Evolutionary conservation across 2,888 invertebrate species (phyloP).

Genomic region (Drosophila borealis): DNA sequence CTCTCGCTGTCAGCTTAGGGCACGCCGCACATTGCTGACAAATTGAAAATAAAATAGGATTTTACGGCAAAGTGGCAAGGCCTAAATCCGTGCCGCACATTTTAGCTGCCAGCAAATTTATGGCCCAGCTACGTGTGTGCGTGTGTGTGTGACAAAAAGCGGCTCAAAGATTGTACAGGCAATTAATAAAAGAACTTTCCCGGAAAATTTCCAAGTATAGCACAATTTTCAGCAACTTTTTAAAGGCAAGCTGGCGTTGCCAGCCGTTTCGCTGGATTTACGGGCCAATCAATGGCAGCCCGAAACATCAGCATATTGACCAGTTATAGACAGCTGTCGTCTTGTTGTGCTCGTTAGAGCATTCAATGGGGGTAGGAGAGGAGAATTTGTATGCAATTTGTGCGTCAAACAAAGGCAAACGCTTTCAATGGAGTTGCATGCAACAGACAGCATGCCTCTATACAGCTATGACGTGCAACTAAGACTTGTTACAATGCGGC

Average conservation of each 20-base stretch:
- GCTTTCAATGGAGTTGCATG: constrained; percentile 33
- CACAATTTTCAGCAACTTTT: neutral
- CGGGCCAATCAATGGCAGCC: constrained; percentile 12
- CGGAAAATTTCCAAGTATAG: neutral
- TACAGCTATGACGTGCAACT: constrained; percentile 21
- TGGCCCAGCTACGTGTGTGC: constrained; percentile 35
- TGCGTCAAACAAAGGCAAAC: constrained; percentile 44
- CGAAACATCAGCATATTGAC: constrained; percentile 2
- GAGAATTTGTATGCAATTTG: constrained; percentile 38
- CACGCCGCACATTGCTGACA: constrained; percentile 51
- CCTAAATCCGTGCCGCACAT: constrained; percentile 54
- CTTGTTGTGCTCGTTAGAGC: constrained; percentile 5
- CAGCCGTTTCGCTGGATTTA: neutral
- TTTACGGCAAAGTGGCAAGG: constrained; percentile 64
- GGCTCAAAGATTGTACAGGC: constrained; percentile 7
- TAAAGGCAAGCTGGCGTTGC: neutral
- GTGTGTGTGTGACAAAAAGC: constrained; percentile 6
- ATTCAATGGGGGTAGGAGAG: constrained; percentile 16
- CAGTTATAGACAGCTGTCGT: constrained; percentile 17
- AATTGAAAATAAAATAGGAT: constrained; percentile 78
- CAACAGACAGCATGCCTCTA: constrained; percentile 16
- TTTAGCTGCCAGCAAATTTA: constrained; percentile 53
- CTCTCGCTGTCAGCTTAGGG: constrained; percentile 51
- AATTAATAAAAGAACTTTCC: constrained; percentile 28
- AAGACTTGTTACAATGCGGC: constrained; percentile 31